phyloP scores from a whole-genome alignment of 64 coral and sea anemone genomes.

The Acropora tenuis region DNA sequence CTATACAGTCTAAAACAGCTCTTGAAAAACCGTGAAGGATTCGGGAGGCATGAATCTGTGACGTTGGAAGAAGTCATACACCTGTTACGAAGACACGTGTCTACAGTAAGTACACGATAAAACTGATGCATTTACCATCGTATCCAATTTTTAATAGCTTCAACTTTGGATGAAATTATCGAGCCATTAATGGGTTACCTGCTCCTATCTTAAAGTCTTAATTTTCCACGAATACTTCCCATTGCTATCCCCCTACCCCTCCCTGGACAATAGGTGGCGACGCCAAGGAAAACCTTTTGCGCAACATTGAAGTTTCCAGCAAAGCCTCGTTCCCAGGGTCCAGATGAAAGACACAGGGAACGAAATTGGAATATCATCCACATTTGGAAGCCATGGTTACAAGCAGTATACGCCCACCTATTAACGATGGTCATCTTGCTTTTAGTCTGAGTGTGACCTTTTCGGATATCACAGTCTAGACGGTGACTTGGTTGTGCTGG shows the following conservation, averaged over 20 bases:
- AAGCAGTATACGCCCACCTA: neutral
- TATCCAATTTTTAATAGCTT: neutral
- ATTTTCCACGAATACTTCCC: too few species aligned
- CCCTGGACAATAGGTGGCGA: too few species aligned
- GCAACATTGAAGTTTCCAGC: too few species aligned
- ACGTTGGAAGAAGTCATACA: constrained; percentile 74
- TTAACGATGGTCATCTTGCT: neutral
- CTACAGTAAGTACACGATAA: constrained; percentile 67
- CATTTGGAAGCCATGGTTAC: too few species aligned
- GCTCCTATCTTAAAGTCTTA: too few species aligned
- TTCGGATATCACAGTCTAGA: constrained; percentile 93
- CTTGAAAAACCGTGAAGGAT: constrained; percentile 73
- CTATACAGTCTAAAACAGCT: constrained; percentile 85
- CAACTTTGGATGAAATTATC: neutral
- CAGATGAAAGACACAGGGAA: too few species aligned
- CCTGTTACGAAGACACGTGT: constrained; percentile 74
- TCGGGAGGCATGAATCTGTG: constrained; percentile 54
- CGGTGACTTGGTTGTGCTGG: constrained; percentile 80
- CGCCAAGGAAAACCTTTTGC: too few species aligned
- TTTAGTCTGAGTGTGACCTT: constrained; percentile 92
- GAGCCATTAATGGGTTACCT: too few species aligned
- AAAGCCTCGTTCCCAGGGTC: too few species aligned
- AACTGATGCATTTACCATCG: neutral
- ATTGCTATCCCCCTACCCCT: too few species aligned
- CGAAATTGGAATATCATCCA: too few species aligned